Evolutionary conservation across 2,888 invertebrate genomes (phyloP).

Genomic region (Lamellibrachia columna): DNA sequence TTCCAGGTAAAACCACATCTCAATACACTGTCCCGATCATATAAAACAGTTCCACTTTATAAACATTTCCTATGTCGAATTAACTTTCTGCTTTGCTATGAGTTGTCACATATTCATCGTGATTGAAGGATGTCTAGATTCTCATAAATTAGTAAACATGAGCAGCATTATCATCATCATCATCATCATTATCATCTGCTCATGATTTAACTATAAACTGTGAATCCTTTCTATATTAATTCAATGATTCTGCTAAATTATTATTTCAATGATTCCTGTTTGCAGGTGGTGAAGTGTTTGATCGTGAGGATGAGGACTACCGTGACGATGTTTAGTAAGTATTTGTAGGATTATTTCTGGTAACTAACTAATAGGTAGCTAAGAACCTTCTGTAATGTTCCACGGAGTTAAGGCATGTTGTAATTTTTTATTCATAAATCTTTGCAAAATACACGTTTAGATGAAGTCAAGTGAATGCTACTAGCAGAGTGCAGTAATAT

Average conservation of each 20-base stretch:
- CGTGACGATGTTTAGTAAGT: not conserved
- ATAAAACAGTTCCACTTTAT: not conserved
- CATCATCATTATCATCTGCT: not conserved
- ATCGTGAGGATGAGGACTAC: not conserved
- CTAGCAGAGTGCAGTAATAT: too few species aligned
- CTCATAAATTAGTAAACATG: not conserved
- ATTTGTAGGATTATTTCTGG: not conserved
- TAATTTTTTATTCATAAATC: too few species aligned
- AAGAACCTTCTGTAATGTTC: too few species aligned
- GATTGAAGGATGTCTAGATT: not conserved
- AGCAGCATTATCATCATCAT: too few species aligned
- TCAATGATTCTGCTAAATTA: not conserved
- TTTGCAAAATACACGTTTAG: too few species aligned
- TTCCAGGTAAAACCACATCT: conserved; percentile 36
- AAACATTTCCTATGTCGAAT: not conserved
- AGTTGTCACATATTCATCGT: not conserved
- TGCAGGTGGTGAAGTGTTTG: not conserved
- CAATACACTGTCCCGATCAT: not conserved
- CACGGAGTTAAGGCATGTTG: too few species aligned
- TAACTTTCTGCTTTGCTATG: too few species aligned
- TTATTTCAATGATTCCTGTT: not conserved
- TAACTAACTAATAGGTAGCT: too few species aligned
- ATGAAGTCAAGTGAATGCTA: too few species aligned
- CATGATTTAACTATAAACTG: not conserved
- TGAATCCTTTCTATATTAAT: not conserved